Evolutionary conservation across 2,797 vertebrate genomes (phyloP).

Genomic region (Simalia tracyae): DNA sequence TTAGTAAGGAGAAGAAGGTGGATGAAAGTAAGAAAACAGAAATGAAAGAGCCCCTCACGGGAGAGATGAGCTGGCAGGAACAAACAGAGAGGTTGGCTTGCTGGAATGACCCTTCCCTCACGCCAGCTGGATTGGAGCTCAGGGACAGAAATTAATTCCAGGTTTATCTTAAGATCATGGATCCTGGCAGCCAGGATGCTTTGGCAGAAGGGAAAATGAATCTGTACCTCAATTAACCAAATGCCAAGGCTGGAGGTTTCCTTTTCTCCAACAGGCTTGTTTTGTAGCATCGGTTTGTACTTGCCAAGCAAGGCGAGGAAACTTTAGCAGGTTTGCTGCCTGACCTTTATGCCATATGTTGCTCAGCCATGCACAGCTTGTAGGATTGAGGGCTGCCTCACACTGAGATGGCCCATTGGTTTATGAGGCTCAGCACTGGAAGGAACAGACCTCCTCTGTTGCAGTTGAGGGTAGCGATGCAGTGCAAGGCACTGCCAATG

Average conservation of each 20-base stretch:
- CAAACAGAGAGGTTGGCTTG: background rate
- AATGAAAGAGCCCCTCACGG: background rate
- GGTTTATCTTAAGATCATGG: background rate
- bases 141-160: background rate
- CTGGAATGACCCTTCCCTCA: background rate
- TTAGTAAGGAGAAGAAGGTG: background rate
- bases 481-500: background rate
- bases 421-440: background rate
- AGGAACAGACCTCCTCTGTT: background rate
- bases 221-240: background rate
- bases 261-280: background rate
- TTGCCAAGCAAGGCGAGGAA: background rate
- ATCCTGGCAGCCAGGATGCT: background rate
- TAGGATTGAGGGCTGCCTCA: background rate
- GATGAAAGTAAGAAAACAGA: background rate
- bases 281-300: background rate
- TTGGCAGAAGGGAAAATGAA: background rate
- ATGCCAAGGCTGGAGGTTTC: background rate
- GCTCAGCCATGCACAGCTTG: background rate
- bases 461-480: background rate
- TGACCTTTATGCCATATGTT: background rate
- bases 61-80: background rate
- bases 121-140: background rate
- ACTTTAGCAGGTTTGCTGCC: background rate
- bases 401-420: background rate